Conservation (phyloP, 1,140 invertebrate genomes). For the Periplaneta americana region DNA sequence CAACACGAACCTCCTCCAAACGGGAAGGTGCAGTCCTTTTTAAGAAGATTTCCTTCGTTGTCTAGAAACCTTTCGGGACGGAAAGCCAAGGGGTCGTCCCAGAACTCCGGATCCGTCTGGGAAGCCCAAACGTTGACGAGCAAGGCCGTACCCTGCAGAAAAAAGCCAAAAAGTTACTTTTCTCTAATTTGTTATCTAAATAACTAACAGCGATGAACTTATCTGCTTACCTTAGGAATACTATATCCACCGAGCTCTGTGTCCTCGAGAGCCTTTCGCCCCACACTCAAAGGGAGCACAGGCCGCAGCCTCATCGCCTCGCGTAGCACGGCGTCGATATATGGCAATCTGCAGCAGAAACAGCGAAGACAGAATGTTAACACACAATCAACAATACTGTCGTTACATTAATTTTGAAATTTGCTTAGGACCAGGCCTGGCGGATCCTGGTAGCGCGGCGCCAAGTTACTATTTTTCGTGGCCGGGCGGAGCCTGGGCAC, state of each 20-base stretch:
- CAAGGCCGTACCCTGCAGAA: conserved; percentile 33
- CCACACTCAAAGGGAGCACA: conserved; percentile 61
- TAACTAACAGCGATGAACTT: too few relatives aligned
- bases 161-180: neutral
- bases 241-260: conserved; percentile 48
- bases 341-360: conserved; percentile 56
- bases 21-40: conserved; percentile 41
- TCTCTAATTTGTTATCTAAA: too few relatives aligned
- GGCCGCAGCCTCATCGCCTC: conserved; percentile 57
- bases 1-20: conserved; percentile 53
- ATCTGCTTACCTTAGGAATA: conserved; percentile 63
- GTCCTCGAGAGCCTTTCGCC: conserved; percentile 49
- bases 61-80: conserved; percentile 51
- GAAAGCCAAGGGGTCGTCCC: conserved; percentile 51
- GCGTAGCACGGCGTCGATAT: conserved; percentile 55
- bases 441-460: too few relatives aligned
- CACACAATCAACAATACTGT: too few relatives aligned
- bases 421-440: too few relatives aligned
- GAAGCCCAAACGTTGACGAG: conserved; percentile 38
- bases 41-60: conserved; percentile 38
- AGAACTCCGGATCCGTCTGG: conserved; percentile 38
- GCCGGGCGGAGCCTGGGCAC: too few relatives aligned
- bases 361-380: too few relatives aligned
- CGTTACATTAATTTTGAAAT: too few relatives aligned
- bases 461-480: too few relatives aligned